A percentile compares a stretch with the other conserved stretches of the same genome.
Evolutionary conservation across 2,888 invertebrate genomes (phyloP).

Genomic region (Thecocarcelia acutangulata): DNA sequence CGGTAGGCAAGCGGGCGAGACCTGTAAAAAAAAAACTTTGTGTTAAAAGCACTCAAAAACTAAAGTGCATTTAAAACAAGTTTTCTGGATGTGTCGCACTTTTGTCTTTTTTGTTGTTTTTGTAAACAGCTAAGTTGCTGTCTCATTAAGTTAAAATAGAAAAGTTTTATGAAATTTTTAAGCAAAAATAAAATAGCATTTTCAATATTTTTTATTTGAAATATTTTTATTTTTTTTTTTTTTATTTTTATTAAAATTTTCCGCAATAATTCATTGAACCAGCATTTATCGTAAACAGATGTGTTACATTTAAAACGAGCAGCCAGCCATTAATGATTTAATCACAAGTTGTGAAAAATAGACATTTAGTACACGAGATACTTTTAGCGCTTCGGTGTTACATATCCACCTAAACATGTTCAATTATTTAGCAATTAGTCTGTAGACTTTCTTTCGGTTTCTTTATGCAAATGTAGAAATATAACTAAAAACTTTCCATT

Average conservation of each 20-base stretch:
- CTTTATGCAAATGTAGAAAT: not conserved
- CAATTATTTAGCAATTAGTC: constrained; percentile 26
- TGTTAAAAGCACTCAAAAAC: no score
- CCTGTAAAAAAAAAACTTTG: no score
- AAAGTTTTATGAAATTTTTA: no score
- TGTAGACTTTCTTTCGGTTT: not conserved
- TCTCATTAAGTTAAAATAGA: no score
- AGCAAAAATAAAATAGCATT: no score
- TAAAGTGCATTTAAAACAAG: no score
- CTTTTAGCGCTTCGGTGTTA: constrained; percentile 11
- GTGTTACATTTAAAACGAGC: constrained; percentile 17
- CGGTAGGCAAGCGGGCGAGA: no score
- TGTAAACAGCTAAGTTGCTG: no score
- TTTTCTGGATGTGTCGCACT: no score
- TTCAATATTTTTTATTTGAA: no score
- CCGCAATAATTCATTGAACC: not conserved
- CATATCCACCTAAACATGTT: not conserved
- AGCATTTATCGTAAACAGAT: not conserved
- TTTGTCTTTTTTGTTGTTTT: no score
- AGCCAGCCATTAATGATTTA: not conserved
- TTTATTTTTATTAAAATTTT: constrained; percentile 8
- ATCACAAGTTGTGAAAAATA: constrained; percentile 3
- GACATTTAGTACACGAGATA: constrained; percentile 8
- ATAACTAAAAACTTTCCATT: not conserved
- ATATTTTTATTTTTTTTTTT: not conserved